phyloP scores from a whole-genome alignment of 2,888 invertebrate species.

The Troides helena region DNA sequence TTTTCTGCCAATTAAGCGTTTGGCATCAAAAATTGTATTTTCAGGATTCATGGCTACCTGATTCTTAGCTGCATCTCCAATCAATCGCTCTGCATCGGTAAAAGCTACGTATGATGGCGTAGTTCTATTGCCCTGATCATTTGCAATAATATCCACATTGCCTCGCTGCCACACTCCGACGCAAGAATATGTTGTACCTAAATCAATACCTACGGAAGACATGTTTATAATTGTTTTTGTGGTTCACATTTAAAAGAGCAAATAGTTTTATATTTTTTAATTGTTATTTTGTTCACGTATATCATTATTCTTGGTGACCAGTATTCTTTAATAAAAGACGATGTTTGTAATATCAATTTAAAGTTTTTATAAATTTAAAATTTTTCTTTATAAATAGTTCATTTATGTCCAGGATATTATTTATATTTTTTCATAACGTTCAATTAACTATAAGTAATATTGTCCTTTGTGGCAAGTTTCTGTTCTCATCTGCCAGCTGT shows the following conservation, averaged over 20 bases:
- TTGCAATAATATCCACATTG: conserved; percentile 86
- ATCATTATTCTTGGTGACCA: background rate
- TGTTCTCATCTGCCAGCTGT: too few species aligned
- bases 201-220: conserved; percentile 77
- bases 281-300: background rate
- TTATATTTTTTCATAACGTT: too few species aligned
- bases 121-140: conserved; percentile 84
- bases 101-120: conserved; percentile 88
- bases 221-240: conserved; percentile 42
- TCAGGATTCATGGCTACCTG: conserved; percentile 86
- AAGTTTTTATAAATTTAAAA: background rate
- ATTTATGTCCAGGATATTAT: too few species aligned
- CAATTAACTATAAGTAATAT: too few species aligned
- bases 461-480: too few species aligned
- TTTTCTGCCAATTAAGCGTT: conserved; percentile 89
- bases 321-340: background rate
- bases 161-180: conserved; percentile 81
- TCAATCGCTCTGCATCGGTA: conserved; percentile 80
- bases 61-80: conserved; percentile 86
- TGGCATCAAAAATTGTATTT: conserved; percentile 90
- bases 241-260: background rate
- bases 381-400: too few species aligned
- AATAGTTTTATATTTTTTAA: background rate
- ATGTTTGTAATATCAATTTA: background rate
- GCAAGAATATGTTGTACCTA: conserved; percentile 79